A percentile compares a stretch with the other conserved stretches of the same genome.
Evolutionary conservation across 2,113 vertebrate genomes (phyloP).

Genomic region (Archilochus colubris): DNA sequence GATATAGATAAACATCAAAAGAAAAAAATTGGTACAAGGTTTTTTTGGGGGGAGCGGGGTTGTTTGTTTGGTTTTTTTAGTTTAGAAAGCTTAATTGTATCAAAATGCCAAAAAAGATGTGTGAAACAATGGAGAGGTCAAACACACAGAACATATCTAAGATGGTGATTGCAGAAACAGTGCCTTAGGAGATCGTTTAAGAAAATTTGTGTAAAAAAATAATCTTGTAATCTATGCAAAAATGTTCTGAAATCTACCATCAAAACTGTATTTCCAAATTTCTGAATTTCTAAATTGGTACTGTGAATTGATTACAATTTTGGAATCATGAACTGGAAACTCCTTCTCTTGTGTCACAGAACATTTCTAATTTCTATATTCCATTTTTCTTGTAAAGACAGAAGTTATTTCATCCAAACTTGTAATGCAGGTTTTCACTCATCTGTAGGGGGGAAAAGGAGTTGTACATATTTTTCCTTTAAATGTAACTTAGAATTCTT

Average conservation of each 20-base stretch:
- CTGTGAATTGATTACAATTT: background rate
- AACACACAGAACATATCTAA: too few species aligned
- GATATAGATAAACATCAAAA: background rate
- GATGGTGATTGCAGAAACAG: background rate
- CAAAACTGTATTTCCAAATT: background rate
- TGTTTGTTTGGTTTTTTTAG: background rate
- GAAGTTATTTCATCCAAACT: background rate
- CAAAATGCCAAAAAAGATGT: background rate
- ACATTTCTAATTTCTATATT: background rate
- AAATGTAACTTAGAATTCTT: constrained; percentile 63
- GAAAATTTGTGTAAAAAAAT: background rate
- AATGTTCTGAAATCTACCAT: background rate
- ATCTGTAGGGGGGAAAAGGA: background rate
- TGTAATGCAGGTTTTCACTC: background rate
- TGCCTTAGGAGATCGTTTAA: background rate
- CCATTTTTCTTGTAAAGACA: background rate
- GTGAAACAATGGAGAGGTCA: too few species aligned
- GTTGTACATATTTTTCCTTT: background rate
- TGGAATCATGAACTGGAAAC: background rate
- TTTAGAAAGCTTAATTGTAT: background rate
- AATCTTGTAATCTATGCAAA: background rate
- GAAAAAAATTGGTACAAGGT: background rate
- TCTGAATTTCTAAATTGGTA: background rate
- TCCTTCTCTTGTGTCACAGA: background rate
- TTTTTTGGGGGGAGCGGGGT: too few species aligned